Conservation (phyloP, 2,888 invertebrate genomes). For the Cataglyphis rosenhaueri region DNA sequence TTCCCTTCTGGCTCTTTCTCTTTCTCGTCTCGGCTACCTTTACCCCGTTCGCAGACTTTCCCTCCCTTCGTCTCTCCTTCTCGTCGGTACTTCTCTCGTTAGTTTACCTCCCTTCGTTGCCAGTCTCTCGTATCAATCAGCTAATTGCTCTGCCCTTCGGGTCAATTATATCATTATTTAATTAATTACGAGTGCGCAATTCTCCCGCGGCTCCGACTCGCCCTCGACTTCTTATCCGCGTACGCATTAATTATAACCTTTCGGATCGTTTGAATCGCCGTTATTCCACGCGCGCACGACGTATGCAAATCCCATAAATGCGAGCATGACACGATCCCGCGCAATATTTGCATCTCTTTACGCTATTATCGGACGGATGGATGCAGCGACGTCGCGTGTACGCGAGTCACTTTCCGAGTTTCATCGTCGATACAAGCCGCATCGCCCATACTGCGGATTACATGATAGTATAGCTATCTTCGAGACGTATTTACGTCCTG, state of each 20-base stretch:
- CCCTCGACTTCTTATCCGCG: conserved; percentile 64
- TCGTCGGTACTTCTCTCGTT: conserved; percentile 12
- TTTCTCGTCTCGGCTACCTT: conserved; percentile 17
- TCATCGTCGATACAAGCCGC: conserved; percentile 26
- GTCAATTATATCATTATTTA: conserved; percentile 81
- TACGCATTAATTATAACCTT: conserved; percentile 67
- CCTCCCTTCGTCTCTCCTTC: neutral
- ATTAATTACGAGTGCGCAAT: conserved; percentile 77
- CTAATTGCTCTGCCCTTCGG: conserved; percentile 76
- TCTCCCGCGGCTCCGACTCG: conserved; percentile 58
- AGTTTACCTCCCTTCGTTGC: conserved; percentile 57
- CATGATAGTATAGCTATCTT: neutral
- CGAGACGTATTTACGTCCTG: conserved; percentile 39
- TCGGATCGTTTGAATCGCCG: conserved; percentile 44
- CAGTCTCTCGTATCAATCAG: conserved; percentile 77
- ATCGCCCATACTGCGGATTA: conserved; percentile 8
- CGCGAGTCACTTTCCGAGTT: conserved; percentile 22
- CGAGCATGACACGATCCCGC: conserved; percentile 25
- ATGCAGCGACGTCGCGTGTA: conserved; percentile 40
- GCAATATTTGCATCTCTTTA: conserved; percentile 31
- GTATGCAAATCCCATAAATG: conserved; percentile 4
- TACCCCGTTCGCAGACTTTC: neutral
- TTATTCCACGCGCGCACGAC: conserved; percentile 14
- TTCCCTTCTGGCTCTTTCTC: conserved; percentile 63
- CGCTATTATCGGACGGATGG: conserved; percentile 34